Base-by-base conservation (phyloP, 2,888 invertebrate genomes). In the Nezara viridula region DNA sequence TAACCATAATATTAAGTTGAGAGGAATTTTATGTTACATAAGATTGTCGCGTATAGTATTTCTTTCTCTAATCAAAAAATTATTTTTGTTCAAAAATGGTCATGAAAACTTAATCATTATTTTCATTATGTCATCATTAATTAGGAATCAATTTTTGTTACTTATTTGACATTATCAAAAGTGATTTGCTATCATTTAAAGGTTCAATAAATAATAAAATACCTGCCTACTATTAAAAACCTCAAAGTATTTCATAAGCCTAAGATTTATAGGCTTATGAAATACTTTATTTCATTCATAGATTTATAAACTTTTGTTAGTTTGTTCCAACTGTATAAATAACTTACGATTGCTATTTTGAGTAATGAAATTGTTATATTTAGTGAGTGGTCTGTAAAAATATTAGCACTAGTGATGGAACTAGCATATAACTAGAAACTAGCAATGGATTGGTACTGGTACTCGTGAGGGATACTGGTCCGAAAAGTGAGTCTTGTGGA, bases 21-120 rank as follows among this genome's bases (percentile, higher is more conserved):
- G n/a, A n/a, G 89, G 81, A 52, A 85, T 49, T 44, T 44, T 55
- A 37, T 77, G 27, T 88, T 81, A 27, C 88, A 4, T n/a, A 55
- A 44, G 10, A 27, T 2, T 27, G 16, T 27, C 27, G 0, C 1
- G 5, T 14, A 14, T 12, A 7, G 0, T 89, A 32, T 55, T 55
- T n/a, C 24, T 6, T n/a, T 55, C 1, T 24, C 2, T 27, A 27
- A 27, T 60, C 5, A 27, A 60, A 7, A 60, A 60, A 27, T 27
- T 0, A 60, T 4, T 60, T 27, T 27, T 16, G 4, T 27, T 60
- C 5, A n/a, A n/a, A 55, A n/a, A n/a, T 55, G 10, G 55, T 2
- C 10, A 55, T 60, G 27, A n/a, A 55, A 55, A 55, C 9, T n/a
- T 55, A n/a, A 10, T 50, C 16, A 14, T 55, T 55, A 55, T n/a